Evolutionary conservation across 2,113 vertebrate species (phyloP), one percentile per base, ranked within the genome.

Genomic region (Pitta sordida): DNA sequence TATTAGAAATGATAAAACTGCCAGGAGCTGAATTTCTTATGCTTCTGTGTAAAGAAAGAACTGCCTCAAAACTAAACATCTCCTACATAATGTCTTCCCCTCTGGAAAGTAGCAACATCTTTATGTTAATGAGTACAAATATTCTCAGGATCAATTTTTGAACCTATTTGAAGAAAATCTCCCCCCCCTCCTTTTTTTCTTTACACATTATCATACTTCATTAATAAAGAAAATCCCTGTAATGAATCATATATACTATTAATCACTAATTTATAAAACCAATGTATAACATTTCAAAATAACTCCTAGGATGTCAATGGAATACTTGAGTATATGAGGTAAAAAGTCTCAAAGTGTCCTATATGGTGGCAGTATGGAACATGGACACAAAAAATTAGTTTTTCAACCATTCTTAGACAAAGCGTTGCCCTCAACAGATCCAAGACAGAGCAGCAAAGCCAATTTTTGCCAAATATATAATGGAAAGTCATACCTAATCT

Each of bases 41-140:
- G 96, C 73, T 80, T 97, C 89, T 87, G 60, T 90, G 85, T 95
- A 93, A 93, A 89, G 95, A 91, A 95, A 8, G 4, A 96, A 92
- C 87, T 95, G 90, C 94, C 96, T 95, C 65, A 87, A 95, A 95
- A 90, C 93, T 93, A 94, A 96, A 95, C 73, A 93, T 88, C 52
- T 67, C 78, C 75, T 73, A 88, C 60, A 91, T 83, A 95, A 87
- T 63, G 46, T 93, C 95, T 95, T 94, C 32, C 49, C 69, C 30
- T 71, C 78, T 90, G 68, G 55, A 95, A 97, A 96, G 86, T 84
- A 58, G 87, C 88, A 94, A 83, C 89, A 53, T 96, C 74, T 91
- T 93, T 81, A 84, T 86, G 68, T 20, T 95, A 97, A 95, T 94
- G 65, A 97, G 88, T 85, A 92, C 93, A 96, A 95, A 87, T 92